These are phyloP conservation scores for Phrynocephalus forsythii DNA, from an alignment of 2,797 vertebrate genomes.

Conservation along the genomic window DNA sequence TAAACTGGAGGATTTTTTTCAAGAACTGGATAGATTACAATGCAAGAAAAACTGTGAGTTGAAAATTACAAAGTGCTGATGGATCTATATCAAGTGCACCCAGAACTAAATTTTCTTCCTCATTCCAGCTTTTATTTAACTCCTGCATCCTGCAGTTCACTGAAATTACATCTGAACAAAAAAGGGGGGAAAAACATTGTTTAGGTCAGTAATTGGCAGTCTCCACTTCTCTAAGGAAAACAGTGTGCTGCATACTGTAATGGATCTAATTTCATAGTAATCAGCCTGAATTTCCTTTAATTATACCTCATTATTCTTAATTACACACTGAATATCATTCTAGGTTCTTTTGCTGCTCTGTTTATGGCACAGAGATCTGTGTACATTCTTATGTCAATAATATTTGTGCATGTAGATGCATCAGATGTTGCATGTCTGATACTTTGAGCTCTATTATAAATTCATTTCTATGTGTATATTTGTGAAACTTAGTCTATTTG, in stretches of 20 bases:
- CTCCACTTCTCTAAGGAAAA: conserved; percentile 10
- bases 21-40: not conserved
- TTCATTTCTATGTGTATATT: not conserved
- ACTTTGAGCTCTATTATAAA: not conserved
- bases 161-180: not conserved
- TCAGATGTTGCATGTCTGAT: not conserved
- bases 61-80: not conserved
- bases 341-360: not conserved
- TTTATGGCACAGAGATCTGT: conserved; percentile 18
- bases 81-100: not conserved
- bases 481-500: not conserved
- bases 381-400: not conserved
- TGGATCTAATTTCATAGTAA: conserved; percentile 38
- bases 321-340: conserved; percentile 13
- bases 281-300: conserved; percentile 20
- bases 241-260: conserved; percentile 4
- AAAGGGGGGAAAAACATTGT: not conserved
- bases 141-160: not conserved
- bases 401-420: not conserved
- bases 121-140: not conserved
- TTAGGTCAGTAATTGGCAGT: conserved; percentile 4
- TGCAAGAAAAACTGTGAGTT: not conserved
- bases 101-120: not conserved
- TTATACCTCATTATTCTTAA: conserved; percentile 37
- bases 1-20: too few relatives aligned